These are phyloP conservation scores for Synergus laeviventris DNA, from an alignment of 2,888 invertebrate species.

Conservation along the genomic window DNA sequence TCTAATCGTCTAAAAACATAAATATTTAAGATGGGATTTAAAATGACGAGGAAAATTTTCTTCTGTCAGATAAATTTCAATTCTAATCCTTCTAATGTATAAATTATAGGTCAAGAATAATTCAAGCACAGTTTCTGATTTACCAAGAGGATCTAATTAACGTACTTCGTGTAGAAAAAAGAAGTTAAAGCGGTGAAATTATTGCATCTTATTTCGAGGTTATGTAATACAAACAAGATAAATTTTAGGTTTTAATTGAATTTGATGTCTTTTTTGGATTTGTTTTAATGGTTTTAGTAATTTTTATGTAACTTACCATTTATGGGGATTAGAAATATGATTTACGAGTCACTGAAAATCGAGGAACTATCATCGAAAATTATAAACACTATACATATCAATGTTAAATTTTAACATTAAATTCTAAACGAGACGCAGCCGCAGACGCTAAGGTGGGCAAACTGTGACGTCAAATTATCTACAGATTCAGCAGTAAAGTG, in stretches of 20 bases:
- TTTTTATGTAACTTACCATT: constrained; percentile 45
- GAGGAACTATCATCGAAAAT: constrained; percentile 34
- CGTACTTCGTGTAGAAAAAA: neutral
- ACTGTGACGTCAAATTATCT: too few species aligned
- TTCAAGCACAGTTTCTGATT: neutral
- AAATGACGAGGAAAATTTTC: neutral
- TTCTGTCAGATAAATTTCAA: neutral
- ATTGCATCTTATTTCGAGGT: neutral
- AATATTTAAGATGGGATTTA: neutral
- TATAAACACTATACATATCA: constrained; percentile 23
- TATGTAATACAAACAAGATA: constrained; percentile 14
- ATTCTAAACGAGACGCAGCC: too few species aligned
- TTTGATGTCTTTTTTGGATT: neutral
- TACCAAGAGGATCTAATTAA: neutral
- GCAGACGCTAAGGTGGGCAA: too few species aligned
- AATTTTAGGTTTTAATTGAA: neutral
- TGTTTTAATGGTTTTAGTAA: neutral
- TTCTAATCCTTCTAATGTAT: neutral
- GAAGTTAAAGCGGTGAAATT: neutral
- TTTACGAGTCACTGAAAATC: constrained; percentile 2
- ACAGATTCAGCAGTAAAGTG: too few species aligned
- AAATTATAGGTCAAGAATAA: neutral
- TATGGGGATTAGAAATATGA: neutral
- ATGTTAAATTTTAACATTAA: too few species aligned
- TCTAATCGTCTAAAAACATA: neutral